phyloP scores from a whole-genome alignment of 2,888 invertebrate species.

The Megalurothrips usitatus region DNA sequence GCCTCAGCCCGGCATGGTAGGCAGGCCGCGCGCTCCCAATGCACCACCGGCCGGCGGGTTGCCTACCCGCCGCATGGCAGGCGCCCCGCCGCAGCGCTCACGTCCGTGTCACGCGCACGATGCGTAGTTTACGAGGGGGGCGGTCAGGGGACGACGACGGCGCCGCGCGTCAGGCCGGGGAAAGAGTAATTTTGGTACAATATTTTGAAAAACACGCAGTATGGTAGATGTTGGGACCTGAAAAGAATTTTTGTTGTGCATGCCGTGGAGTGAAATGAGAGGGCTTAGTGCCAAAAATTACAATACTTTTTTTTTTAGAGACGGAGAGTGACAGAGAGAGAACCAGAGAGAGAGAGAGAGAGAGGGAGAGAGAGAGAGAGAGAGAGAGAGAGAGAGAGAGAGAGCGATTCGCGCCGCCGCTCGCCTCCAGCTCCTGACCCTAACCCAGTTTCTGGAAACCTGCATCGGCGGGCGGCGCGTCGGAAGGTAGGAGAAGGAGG shows the following conservation, averaged over 20 bases:
- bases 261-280: not conserved
- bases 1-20: no score
- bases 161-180: no score
- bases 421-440: not conserved
- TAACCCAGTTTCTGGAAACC: not conserved
- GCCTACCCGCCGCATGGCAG: no score
- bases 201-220: no score
- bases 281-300: no score
- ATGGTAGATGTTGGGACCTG: no score
- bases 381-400: not conserved
- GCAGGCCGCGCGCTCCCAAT: no score
- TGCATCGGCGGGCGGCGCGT: not conserved
- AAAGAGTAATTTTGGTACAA: no score
- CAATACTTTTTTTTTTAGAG: no score
- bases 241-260: no score
- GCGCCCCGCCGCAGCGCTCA: not conserved
- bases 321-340: no score
- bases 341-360: not conserved
- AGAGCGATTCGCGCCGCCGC: not conserved
- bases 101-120: not conserved
- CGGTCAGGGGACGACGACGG: not conserved
- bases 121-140: not conserved
- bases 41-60: no score
- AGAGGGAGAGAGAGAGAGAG: not conserved
- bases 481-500: not conserved